phyloP scores from a whole-genome alignment of 2,113 vertebrate species.

The Podocnemis expansa region DNA sequence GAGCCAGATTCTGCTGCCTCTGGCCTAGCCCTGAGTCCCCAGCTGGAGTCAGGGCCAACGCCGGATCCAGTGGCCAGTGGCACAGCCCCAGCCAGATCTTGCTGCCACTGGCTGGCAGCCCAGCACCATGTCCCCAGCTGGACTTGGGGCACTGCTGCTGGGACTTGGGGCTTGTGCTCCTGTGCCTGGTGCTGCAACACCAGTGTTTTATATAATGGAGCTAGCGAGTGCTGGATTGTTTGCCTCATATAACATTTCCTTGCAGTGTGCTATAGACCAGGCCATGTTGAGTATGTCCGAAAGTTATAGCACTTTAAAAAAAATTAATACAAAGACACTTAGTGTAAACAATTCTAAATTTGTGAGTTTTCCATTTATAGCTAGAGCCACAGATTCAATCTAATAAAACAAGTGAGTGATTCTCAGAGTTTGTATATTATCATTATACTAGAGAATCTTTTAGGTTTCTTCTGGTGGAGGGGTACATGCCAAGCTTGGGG shows the following conservation, averaged over 20 bases:
- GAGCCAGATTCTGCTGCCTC: no score
- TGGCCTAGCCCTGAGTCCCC: no score
- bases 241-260: background rate
- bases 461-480: slow-evolving; percentile 1
- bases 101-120: no score
- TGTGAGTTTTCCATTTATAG: slow-evolving; percentile 23
- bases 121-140: no score
- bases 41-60: no score
- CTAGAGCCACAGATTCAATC: slow-evolving; percentile 6
- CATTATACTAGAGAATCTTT: background rate
- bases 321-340: slow-evolving; percentile 11
- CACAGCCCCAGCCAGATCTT: no score
- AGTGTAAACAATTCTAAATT: slow-evolving; percentile 9
- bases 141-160: no score
- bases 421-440: slow-evolving; percentile 43
- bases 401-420: slow-evolving; percentile 37
- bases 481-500: background rate
- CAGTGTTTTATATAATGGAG: slow-evolving; percentile 19
- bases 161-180: no score
- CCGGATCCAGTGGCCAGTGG: no score
- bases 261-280: background rate
- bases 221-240: slow-evolving; percentile 45
- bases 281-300: background rate
- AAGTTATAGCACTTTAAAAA: no score
- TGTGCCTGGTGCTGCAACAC: no score